Evolutionary conservation across 2,113 vertebrate species (phyloP).

Genomic region (Protobothrops flavoviridis): DNA sequence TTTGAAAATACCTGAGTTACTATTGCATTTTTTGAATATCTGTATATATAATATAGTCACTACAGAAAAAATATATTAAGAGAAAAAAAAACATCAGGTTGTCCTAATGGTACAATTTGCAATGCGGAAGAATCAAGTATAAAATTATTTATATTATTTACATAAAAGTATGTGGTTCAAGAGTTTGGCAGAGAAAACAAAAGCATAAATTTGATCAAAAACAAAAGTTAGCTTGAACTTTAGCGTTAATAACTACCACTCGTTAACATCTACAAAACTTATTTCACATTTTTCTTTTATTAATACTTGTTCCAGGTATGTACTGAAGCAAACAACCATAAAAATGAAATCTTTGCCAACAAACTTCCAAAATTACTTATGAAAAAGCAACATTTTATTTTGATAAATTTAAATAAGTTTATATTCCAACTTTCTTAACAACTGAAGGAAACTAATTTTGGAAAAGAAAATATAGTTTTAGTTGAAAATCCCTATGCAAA

Average conservation of each 20-base stretch:
- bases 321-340: background rate
- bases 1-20: constrained; percentile 28
- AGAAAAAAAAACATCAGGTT: background rate
- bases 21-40: background rate
- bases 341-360: background rate
- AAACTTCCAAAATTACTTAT: background rate
- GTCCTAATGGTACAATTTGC: background rate
- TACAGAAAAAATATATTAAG: background rate
- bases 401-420: background rate
- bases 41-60: background rate
- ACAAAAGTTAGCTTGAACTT: constrained; percentile 32
- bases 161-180: background rate
- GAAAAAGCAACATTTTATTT: background rate
- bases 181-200: background rate
- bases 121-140: constrained; percentile 1
- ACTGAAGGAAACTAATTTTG: background rate
- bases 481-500: background rate
- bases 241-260: constrained; percentile 24
- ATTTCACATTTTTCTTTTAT: background rate
- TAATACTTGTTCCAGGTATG: background rate
- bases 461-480: background rate
- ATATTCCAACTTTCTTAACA: background rate
- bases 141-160: background rate
- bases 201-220: background rate
- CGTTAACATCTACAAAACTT: constrained; percentile 15